Evolutionary conservation across 1,140 invertebrate species (phyloP).

Genomic region (Cecropterus lyciades): DNA sequence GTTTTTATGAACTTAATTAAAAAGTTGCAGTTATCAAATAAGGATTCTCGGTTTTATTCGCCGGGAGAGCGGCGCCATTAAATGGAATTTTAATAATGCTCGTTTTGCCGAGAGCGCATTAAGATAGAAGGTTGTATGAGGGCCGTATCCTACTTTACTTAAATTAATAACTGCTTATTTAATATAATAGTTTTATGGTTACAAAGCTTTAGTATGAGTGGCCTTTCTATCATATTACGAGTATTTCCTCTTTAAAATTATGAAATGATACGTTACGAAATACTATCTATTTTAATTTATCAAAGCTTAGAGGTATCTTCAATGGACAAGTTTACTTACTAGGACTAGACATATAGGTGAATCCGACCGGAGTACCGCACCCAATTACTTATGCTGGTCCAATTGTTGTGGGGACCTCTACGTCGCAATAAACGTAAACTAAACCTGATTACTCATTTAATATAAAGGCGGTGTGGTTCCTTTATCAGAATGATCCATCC

Average conservation of each 20-base stretch:
- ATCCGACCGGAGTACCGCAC: background rate
- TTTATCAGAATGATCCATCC: too few species aligned
- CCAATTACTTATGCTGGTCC: conserved; percentile 1
- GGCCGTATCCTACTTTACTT: conserved; percentile 27
- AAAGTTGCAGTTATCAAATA: conserved; percentile 66
- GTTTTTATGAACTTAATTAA: conserved; percentile 64
- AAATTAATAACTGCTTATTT: background rate
- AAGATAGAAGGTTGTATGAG: conserved; percentile 50
- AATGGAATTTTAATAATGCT: conserved; percentile 66
- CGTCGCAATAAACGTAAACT: background rate
- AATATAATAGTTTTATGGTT: conserved; percentile 1
- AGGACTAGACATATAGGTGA: background rate
- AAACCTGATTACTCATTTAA: background rate
- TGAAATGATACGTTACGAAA: too few species aligned
- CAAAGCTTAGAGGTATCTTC: background rate
- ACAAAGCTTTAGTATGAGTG: too few species aligned
- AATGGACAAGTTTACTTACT: background rate
- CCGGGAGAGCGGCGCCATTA: conserved; percentile 41
- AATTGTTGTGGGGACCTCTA: background rate
- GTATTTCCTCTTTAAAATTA: too few species aligned
- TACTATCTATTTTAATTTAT: too few species aligned
- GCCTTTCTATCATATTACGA: too few species aligned
- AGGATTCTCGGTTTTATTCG: conserved; percentile 48
- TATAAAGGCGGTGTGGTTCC: too few species aligned
- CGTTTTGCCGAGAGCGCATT: conserved; percentile 51